Conservation (phyloP, 2,113 vertebrate genomes). For the Neofelis nebulosa region DNA sequence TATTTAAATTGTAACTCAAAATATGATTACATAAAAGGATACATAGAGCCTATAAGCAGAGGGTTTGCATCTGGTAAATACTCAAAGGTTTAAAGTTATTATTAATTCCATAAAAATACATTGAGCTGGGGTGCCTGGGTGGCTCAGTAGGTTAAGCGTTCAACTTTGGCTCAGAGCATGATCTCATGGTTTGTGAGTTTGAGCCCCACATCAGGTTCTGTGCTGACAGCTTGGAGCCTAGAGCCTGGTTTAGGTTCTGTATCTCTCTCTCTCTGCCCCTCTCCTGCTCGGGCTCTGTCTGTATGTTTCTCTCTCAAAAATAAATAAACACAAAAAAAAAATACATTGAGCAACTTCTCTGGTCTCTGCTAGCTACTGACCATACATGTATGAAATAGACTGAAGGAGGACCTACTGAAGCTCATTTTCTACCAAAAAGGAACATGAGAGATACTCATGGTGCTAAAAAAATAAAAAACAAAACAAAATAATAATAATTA, state of each 20-base stretch:
- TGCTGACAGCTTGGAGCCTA: too few species aligned
- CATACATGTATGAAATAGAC: not conserved
- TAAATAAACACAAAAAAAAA: not conserved
- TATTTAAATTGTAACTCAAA: not conserved
- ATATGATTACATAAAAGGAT: not conserved
- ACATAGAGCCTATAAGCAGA: not conserved
- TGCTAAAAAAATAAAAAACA: not conserved
- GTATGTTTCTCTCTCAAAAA: too few species aligned
- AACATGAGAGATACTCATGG: not conserved
- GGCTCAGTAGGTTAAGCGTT: too few species aligned
- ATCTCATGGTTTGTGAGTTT: too few species aligned
- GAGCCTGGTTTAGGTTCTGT: too few species aligned
- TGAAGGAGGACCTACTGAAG: not conserved
- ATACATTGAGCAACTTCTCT: not conserved
- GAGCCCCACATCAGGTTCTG: too few species aligned
- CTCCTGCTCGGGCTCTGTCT: too few species aligned
- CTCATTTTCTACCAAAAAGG: not conserved
- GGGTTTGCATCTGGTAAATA: not conserved
- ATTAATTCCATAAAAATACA: not conserved
- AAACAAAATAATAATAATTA: not conserved
- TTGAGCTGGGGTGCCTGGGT: not conserved
- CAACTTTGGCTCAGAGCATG: too few species aligned
- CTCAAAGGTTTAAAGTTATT: not conserved
- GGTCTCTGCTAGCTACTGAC: not conserved
- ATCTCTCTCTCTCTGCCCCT: too few species aligned